Conservation (phyloP, 2,888 invertebrate genomes). For the Cantharis rustica region DNA sequence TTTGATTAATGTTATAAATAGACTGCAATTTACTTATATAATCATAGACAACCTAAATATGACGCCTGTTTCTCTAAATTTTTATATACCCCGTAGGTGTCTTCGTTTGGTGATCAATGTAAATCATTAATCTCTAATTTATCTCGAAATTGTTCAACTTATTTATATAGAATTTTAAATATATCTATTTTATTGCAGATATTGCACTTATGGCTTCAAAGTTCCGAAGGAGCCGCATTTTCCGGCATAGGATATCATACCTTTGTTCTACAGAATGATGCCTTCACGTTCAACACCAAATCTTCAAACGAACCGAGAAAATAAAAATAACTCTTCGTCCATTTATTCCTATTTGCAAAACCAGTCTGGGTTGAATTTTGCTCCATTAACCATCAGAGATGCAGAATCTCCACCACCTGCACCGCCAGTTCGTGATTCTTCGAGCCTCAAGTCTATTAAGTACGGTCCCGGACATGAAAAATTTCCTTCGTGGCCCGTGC, state of each 20-base stretch:
- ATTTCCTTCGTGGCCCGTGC: conserved; percentile 76
- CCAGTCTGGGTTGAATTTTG: conserved; percentile 42
- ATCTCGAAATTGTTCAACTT: not conserved
- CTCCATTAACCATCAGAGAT: conserved; percentile 47
- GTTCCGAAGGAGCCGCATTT: conserved; percentile 35
- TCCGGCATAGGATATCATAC: conserved; percentile 28
- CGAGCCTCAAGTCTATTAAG: conserved; percentile 68
- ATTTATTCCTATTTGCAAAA: conserved; percentile 49
- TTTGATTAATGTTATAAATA: not conserved
- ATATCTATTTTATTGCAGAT: conserved; percentile 39
- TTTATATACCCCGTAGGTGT: not conserved
- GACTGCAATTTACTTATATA: not conserved
- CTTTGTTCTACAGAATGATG: conserved; percentile 50
- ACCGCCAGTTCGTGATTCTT: conserved; percentile 69
- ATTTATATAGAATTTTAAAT: too few relatives aligned
- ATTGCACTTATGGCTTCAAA: conserved; percentile 47
- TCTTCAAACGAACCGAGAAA: conserved; percentile 47
- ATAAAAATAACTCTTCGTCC: conserved; percentile 38
- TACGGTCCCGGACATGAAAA: conserved; percentile 76
- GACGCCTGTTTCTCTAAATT: not conserved
- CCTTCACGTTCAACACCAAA: conserved; percentile 58
- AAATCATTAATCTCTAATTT: too few relatives aligned
- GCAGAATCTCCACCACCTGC: conserved; percentile 62
- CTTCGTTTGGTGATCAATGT: too few relatives aligned
- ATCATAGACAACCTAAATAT: not conserved